Evolutionary conservation across 2,888 invertebrate species (phyloP).

Genomic region (Parnassius glacialis): DNA sequence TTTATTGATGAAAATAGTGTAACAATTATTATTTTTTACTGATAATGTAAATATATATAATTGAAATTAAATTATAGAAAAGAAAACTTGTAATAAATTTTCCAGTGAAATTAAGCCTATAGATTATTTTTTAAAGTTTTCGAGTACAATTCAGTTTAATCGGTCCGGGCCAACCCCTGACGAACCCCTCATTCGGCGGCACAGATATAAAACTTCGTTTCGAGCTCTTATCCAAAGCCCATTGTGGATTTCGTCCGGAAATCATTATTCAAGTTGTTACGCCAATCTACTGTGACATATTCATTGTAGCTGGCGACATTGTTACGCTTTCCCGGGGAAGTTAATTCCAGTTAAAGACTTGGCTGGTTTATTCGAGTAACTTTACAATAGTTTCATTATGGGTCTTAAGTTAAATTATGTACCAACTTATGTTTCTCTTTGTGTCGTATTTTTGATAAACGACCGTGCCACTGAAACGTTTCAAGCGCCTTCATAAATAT

Average conservation of each 20-base stretch:
- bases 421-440: slow-evolving; percentile 5
- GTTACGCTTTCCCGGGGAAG: slow-evolving; percentile 37
- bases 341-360: slow-evolving; percentile 39
- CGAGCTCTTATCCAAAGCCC: slow-evolving; percentile 31
- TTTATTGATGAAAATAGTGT: too few species aligned
- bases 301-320: slow-evolving; percentile 55
- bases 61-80: too few species aligned
- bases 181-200: slow-evolving; percentile 32
- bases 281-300: slow-evolving; percentile 63
- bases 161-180: slow-evolving; percentile 22
- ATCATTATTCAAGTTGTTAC: slow-evolving; percentile 70
- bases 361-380: slow-evolving; percentile 30
- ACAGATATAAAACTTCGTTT: slow-evolving; percentile 43
- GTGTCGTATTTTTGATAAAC: slow-evolving; percentile 13
- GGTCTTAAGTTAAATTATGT: slow-evolving; percentile 19
- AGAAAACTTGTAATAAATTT: too few species aligned
- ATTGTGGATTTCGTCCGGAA: slow-evolving; percentile 57
- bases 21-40: too few species aligned
- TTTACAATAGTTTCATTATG: slow-evolving; percentile 26
- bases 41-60: too few species aligned
- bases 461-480: slow-evolving; percentile 2
- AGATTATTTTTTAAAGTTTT: neutral
- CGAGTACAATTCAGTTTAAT: neutral
- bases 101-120: too few species aligned
- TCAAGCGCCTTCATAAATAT: slow-evolving; percentile 10